Conservation (phyloP, 2,113 vertebrate genomes). For the Rostratula benghalensis region DNA sequence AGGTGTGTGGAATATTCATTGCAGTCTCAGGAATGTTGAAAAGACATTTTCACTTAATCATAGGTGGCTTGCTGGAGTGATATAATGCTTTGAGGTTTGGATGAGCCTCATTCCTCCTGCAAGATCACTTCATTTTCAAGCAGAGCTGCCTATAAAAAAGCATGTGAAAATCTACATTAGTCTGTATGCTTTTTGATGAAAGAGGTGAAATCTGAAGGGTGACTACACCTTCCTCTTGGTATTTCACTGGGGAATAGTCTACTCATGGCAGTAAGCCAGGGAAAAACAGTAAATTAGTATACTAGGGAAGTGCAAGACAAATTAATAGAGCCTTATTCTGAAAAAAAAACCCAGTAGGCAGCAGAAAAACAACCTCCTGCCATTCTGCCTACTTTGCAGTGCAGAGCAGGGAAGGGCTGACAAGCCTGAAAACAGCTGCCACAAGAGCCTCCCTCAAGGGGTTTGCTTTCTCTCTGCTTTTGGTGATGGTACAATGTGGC, state of each 20-base stretch:
- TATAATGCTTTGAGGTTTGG: not conserved
- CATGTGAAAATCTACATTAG: not conserved
- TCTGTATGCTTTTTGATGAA: not conserved
- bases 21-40: not conserved
- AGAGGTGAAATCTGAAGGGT: not conserved
- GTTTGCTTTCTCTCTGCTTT: not conserved
- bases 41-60: not conserved
- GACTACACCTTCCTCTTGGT: not conserved
- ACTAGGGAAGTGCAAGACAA: not conserved
- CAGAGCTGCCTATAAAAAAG: not conserved
- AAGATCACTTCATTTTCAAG: not conserved
- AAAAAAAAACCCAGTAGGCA: not conserved
- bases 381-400: rapidly evolving
- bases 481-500: not conserved
- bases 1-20: not conserved
- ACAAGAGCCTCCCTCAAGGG: not conserved
- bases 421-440: not conserved
- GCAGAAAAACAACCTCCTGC: not conserved
- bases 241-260: not conserved
- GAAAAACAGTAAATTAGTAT: not conserved
- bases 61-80: not conserved
- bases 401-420: not conserved
- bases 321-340: not conserved
- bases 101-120: not conserved
- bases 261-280: not conserved